These are phyloP conservation scores for Anoncus sp. DNA, from an alignment of 2,888 invertebrate species.

Conservation along the genomic window DNA sequence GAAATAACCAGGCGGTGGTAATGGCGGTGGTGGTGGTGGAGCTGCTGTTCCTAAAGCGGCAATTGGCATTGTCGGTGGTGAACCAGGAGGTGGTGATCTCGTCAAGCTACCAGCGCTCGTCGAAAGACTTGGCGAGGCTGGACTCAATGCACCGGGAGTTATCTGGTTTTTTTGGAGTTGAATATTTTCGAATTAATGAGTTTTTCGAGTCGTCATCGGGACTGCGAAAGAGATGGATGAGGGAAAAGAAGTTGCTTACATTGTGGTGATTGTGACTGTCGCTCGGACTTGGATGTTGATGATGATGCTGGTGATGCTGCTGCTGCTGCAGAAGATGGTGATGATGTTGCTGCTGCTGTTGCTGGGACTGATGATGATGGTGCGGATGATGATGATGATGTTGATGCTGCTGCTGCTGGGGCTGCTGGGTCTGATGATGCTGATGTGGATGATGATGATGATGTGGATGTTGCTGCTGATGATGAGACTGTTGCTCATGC, in stretches of 20 bases:
- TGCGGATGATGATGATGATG: slow-evolving; percentile 69
- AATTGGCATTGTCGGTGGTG: slow-evolving; percentile 61
- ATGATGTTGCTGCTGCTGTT: slow-evolving; percentile 83
- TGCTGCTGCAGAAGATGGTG: slow-evolving; percentile 78
- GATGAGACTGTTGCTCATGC: slow-evolving; percentile 69
- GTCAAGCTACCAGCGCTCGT: slow-evolving; percentile 59
- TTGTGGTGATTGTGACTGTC: slow-evolving; percentile 82
- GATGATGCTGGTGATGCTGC: slow-evolving; percentile 82
- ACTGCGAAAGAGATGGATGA: too few species aligned
- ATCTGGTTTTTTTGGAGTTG: slow-evolving; percentile 17
- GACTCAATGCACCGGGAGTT: slow-evolving; percentile 72
- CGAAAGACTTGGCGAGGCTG: slow-evolving; percentile 83
- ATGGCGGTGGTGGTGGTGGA: slow-evolving; percentile 65
- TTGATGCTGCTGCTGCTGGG: slow-evolving; percentile 82
- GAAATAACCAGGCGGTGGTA: slow-evolving; percentile 73
- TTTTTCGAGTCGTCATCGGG: neutral
- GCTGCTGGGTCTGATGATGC: slow-evolving; percentile 83
- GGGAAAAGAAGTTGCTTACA: slow-evolving; percentile 51
- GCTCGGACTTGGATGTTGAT: slow-evolving; percentile 72
- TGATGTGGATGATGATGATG: slow-evolving; percentile 82
- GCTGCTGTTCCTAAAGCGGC: slow-evolving; percentile 38
- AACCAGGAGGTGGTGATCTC: slow-evolving; percentile 64
- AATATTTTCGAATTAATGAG: neutral
- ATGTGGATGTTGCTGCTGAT: slow-evolving; percentile 62
- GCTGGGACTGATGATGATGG: slow-evolving; percentile 66